These are phyloP conservation scores for Mamestra configurata DNA, from an alignment of 1,140 invertebrate genomes.

Conservation along the genomic window DNA sequence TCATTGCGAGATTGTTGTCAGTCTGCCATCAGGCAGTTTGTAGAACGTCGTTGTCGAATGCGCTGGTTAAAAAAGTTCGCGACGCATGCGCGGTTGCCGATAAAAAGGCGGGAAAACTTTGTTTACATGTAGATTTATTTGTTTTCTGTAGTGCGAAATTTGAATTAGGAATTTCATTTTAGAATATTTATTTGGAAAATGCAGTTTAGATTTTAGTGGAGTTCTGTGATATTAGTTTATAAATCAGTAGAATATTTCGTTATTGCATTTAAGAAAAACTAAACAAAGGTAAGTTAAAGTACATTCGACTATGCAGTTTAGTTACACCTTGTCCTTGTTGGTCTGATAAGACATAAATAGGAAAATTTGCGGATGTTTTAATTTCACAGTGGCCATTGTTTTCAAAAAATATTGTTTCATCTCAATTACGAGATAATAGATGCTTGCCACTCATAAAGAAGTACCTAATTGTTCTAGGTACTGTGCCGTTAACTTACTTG, in stretches of 20 bases:
- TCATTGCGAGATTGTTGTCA: constrained; percentile 57
- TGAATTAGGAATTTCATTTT: neutral
- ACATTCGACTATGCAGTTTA: neutral
- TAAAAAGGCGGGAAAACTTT: constrained; percentile 66
- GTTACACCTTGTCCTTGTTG: neutral
- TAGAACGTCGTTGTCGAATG: constrained; percentile 68
- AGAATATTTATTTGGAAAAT: constrained; percentile 19
- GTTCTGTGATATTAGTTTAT: constrained; percentile 39
- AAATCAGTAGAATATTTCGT: neutral
- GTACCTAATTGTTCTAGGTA: too few relatives aligned
- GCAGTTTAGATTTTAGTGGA: constrained; percentile 37
- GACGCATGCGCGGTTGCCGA: constrained; percentile 62
- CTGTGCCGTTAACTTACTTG: too few relatives aligned
- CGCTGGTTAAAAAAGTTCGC: constrained; percentile 72
- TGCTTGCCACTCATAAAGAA: too few relatives aligned
- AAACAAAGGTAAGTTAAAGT: constrained; percentile 7
- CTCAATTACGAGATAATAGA: too few relatives aligned
- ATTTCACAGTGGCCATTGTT: neutral
- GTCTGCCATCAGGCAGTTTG: constrained; percentile 66
- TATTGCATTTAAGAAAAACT: neutral
- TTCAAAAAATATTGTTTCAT: neutral
- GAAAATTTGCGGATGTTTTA: constrained; percentile 5
- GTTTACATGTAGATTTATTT: constrained; percentile 4
- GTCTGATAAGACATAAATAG: neutral
- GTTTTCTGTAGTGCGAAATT: constrained; percentile 35